Conservation (phyloP, 1,140 invertebrate genomes). For the Papilio aristodemus region DNA sequence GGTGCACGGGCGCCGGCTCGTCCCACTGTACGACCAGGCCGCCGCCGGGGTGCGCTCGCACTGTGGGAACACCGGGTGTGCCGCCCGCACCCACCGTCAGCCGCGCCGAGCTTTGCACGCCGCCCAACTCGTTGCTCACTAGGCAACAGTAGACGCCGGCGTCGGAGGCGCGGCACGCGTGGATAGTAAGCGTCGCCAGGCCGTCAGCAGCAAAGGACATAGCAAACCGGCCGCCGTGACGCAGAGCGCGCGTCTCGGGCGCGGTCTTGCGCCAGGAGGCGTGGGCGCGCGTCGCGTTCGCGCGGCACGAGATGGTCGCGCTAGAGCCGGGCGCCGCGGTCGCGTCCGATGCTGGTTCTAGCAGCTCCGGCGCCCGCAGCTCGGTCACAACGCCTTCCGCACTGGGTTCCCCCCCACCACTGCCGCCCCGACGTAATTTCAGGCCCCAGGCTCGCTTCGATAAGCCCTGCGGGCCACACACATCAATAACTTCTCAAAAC, state of each 20-base stretch:
- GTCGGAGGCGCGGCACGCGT: constrained; percentile 81
- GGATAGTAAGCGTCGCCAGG: constrained; percentile 77
- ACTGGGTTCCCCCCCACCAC: constrained; percentile 51
- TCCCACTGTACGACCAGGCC: constrained; percentile 77
- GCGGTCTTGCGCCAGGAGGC: constrained; percentile 82
- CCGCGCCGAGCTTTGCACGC: constrained; percentile 79
- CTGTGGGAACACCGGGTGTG: constrained; percentile 55
- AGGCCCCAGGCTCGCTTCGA: constrained; percentile 82
- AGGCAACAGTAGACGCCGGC: constrained; percentile 84
- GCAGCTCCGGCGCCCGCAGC: constrained; percentile 70
- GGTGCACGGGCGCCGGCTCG: constrained; percentile 59
- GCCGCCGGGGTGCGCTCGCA: constrained; percentile 65
- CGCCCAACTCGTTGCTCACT: constrained; percentile 83
- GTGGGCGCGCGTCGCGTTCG: constrained; percentile 62
- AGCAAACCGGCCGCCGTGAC: constrained; percentile 77
- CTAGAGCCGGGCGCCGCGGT: constrained; percentile 56
- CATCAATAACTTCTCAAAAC: constrained; percentile 38
- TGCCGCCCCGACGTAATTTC: constrained; percentile 66
- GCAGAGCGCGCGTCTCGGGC: constrained; percentile 78
- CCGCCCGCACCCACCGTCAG: constrained; percentile 73
- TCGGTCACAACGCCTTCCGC: constrained; percentile 68
- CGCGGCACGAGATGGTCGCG: constrained; percentile 66
- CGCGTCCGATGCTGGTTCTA: constrained; percentile 69
- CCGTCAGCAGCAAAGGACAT: constrained; percentile 76
- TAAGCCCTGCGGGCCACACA: constrained; percentile 62